Conservation (phyloP, 2,797 vertebrate genomes). For the Lates japonicus region DNA sequence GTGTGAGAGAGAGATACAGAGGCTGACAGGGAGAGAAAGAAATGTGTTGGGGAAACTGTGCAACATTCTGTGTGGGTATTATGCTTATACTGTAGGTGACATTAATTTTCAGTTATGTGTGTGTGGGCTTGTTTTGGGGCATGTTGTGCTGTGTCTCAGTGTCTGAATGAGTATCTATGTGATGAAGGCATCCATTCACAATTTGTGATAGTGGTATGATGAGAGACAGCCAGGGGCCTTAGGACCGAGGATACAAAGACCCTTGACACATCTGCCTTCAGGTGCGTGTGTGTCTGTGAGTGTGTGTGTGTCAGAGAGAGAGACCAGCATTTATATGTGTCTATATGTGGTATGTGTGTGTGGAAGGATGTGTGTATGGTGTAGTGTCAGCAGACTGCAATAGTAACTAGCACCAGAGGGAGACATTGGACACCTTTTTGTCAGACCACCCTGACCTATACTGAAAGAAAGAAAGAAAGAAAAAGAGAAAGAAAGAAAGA, state of each 20-base stretch:
- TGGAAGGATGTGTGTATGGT: slow-evolving; percentile 7
- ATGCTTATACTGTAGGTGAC: slow-evolving; percentile 51
- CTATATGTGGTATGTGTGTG: slow-evolving; percentile 5
- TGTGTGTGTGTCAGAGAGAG: slow-evolving; percentile 33
- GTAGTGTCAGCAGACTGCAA: slow-evolving; percentile 65
- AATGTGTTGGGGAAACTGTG: slow-evolving; percentile 23
- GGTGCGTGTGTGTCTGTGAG: slow-evolving; percentile 55
- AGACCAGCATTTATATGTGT: slow-evolving; percentile 58
- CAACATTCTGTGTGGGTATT: slow-evolving; percentile 51
- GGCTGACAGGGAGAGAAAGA: slow-evolving; percentile 28
- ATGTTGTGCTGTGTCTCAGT: slow-evolving; percentile 45
- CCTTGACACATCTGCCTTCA: slow-evolving; percentile 72
- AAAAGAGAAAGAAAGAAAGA: slow-evolving; percentile 17
- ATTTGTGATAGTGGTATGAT: slow-evolving; percentile 61
- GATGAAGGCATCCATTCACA: slow-evolving; percentile 57
- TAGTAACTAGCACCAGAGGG: slow-evolving; percentile 83
- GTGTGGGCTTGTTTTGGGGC: slow-evolving; percentile 43
- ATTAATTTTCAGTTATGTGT: slow-evolving; percentile 63
- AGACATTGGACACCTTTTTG: slow-evolving; percentile 70
- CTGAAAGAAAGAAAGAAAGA: slow-evolving; percentile 12
- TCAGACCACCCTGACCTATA: slow-evolving; percentile 41
- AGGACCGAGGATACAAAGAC: slow-evolving; percentile 61
- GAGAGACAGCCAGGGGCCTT: slow-evolving; percentile 53
- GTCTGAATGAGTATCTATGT: slow-evolving; percentile 46
- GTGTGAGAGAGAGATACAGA: slow-evolving; percentile 37